A percentile compares a stretch with the other conserved stretches of the same genome.
phyloP scores from a whole-genome alignment of 2,888 invertebrate genomes.

The Phyllotreta cruciferae region DNA sequence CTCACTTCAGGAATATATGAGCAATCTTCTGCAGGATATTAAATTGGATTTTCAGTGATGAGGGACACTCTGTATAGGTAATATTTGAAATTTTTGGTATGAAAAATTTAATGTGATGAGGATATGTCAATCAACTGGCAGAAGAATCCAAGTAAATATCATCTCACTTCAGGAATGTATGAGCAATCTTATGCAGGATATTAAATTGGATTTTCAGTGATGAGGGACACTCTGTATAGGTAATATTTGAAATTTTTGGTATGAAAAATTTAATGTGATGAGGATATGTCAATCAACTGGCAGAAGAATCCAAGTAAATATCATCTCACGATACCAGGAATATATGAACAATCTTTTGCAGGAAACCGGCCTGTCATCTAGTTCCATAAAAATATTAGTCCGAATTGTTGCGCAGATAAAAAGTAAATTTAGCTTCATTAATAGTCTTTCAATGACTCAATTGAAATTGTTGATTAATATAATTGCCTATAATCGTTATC shows the following conservation, averaged over 20 bases:
- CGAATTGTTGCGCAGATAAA: slow-evolving; percentile 6
- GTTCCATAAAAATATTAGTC: slow-evolving; percentile 7
- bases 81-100: too few species aligned
- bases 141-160: too few species aligned
- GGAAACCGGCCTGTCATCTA: slow-evolving; percentile 2
- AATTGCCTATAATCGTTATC: slow-evolving; percentile 11
- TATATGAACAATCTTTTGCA: slow-evolving; percentile 5
- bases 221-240: too few species aligned
- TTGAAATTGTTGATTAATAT: slow-evolving; percentile 7
- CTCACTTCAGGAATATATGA: too few species aligned
- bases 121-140: too few species aligned
- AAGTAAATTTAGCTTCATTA: slow-evolving; percentile 6
- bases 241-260: too few species aligned
- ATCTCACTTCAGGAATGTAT: too few species aligned
- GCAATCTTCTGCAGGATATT: too few species aligned
- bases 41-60: too few species aligned
- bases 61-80: too few species aligned
- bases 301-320: background rate
- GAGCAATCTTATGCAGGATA: slow-evolving; percentile 3
- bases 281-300: background rate
- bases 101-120: too few species aligned
- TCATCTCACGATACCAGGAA: slow-evolving; percentile 2
- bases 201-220: too few species aligned
- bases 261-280: background rate
- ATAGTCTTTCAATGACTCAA: slow-evolving; percentile 13